Conservation (phyloP, 2,888 invertebrate species). For the Notocelia uddmanniana region DNA sequence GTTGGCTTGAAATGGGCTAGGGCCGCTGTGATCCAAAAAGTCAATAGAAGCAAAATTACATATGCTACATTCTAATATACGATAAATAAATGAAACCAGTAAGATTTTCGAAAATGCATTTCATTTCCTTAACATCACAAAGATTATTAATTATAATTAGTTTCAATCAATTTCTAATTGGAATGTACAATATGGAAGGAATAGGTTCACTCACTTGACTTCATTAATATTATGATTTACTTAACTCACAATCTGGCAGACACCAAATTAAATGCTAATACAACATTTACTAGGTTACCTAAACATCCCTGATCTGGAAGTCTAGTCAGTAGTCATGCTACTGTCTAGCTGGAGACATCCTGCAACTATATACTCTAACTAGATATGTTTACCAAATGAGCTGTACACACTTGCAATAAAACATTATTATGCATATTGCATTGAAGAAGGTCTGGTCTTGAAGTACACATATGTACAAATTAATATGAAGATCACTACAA, state of each 20-base stretch:
- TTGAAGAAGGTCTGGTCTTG: conserved; percentile 89
- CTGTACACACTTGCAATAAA: background rate
- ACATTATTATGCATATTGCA: conserved; percentile 70
- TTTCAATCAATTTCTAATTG: conserved; percentile 10
- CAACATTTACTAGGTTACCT: background rate
- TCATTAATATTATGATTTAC: conserved; percentile 18
- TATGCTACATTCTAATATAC: background rate
- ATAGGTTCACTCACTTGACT: background rate
- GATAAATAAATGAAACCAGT: background rate
- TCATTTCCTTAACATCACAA: conserved; percentile 17
- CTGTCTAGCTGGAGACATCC: background rate
- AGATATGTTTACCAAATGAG: background rate
- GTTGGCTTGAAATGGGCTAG: background rate
- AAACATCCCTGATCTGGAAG: background rate
- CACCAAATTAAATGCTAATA: conserved; percentile 24
- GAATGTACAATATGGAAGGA: conserved; percentile 36
- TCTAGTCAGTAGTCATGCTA: background rate
- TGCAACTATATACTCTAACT: background rate
- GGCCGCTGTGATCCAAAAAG: background rate
- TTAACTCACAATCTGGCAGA: conserved; percentile 31
- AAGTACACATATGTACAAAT: conserved; percentile 92
- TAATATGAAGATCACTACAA: conserved; percentile 89
- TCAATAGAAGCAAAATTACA: background rate
- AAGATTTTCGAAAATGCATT: conserved; percentile 24
- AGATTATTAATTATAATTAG: background rate